Conservation (phyloP, 2,888 invertebrate species). For the Pyrrhia umbra region DNA sequence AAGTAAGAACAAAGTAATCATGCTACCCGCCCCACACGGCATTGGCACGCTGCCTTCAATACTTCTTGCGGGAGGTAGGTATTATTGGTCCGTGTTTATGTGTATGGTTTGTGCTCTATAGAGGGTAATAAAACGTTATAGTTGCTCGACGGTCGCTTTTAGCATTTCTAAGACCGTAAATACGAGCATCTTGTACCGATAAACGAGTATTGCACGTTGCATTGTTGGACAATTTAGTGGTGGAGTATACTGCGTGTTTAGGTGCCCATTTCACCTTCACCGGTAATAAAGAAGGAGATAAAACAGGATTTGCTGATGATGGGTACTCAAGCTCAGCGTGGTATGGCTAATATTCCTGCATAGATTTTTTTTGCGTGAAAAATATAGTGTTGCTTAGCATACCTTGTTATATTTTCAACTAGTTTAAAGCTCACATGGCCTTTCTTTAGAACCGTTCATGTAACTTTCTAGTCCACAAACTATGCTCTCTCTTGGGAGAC, state of each 20-base stretch:
- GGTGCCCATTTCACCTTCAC: constrained; percentile 32
- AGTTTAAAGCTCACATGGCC: too few relatives aligned
- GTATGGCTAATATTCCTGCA: constrained; percentile 5
- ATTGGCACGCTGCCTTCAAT: constrained; percentile 81
- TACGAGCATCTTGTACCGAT: constrained; percentile 78
- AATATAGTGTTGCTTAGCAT: constrained; percentile 20
- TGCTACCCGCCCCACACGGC: constrained; percentile 41
- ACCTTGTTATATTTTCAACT: too few relatives aligned
- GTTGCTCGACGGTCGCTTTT: constrained; percentile 77
- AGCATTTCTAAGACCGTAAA: constrained; percentile 81
- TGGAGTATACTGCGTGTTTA: constrained; percentile 48
- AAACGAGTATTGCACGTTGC: constrained; percentile 72
- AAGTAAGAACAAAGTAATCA: constrained; percentile 46
- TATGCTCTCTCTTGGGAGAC: too few relatives aligned
- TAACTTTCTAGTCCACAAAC: too few relatives aligned
- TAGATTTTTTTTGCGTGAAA: background rate
- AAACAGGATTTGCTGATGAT: constrained; percentile 40
- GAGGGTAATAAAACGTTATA: constrained; percentile 84
- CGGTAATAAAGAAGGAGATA: constrained; percentile 39
- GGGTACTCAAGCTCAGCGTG: constrained; percentile 12
- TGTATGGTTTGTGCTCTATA: constrained; percentile 79
- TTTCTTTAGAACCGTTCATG: too few relatives aligned
- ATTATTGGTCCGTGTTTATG: constrained; percentile 78
- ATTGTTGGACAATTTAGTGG: constrained; percentile 62
- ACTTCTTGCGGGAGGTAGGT: constrained; percentile 75